Conservation (phyloP, 2,113 vertebrate genomes). For the Ophthalmolycus amberensis region DNA sequence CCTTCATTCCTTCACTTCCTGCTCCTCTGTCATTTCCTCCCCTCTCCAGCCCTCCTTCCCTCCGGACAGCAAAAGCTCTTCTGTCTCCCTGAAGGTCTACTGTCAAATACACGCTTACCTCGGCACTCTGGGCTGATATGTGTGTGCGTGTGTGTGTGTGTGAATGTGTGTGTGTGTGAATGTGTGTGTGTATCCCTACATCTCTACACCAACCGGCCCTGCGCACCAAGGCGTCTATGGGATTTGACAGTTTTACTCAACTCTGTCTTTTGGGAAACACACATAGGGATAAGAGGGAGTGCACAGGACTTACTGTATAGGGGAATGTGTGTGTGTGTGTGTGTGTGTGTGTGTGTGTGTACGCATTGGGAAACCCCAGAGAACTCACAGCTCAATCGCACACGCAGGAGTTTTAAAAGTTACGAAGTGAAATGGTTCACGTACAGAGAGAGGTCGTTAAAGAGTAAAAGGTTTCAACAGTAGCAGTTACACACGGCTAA, state of each 20-base stretch:
- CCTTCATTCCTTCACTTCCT: constrained; percentile 37
- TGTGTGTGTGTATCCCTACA: constrained; percentile 27
- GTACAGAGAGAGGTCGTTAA: constrained; percentile 12
- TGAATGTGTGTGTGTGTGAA: constrained; percentile 9
- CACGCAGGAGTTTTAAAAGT: constrained; percentile 19
- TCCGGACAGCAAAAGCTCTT: constrained; percentile 64
- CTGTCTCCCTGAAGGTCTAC: constrained; percentile 76
- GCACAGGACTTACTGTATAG: constrained; percentile 14
- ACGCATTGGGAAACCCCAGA: constrained; percentile 16
- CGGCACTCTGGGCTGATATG: constrained; percentile 62
- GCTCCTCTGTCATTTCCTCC: constrained; percentile 39
- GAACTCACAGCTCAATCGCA: constrained; percentile 25
- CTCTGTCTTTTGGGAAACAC: constrained; percentile 59
- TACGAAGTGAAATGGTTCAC: background rate
- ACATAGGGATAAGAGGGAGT: constrained; percentile 28
- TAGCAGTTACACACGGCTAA: background rate
- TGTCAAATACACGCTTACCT: constrained; percentile 79
- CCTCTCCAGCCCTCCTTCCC: constrained; percentile 10
- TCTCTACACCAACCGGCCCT: constrained; percentile 28
- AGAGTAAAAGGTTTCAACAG: background rate
- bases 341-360: background rate
- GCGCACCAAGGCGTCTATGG: constrained; percentile 51
- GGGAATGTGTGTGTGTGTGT: background rate
- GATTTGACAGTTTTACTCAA: constrained; percentile 70
- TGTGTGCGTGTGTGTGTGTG: constrained; percentile 9